phyloP scores from a whole-genome alignment of 2,888 invertebrate genomes.

The Phortica okadai region DNA sequence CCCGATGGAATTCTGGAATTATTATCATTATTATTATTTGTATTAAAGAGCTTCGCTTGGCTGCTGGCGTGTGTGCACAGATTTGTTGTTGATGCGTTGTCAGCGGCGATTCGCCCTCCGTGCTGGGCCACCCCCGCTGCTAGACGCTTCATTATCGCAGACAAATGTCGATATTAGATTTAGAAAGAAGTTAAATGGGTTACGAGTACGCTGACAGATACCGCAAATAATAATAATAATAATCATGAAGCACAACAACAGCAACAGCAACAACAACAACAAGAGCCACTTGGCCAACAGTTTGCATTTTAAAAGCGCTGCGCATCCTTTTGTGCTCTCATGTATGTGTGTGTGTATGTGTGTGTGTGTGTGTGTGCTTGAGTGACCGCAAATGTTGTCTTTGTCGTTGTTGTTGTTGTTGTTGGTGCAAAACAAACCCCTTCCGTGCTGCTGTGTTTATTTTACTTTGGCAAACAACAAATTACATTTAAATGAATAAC shows the following conservation, averaged over 20 bases:
- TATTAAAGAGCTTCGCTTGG: constrained; percentile 7
- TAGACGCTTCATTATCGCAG: constrained; percentile 36
- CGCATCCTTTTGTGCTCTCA: background rate
- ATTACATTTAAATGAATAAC: constrained; percentile 62
- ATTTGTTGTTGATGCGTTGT: constrained; percentile 1
- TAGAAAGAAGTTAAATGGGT: constrained; percentile 62
- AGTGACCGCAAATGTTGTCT: constrained; percentile 1
- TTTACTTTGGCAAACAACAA: constrained; percentile 41
- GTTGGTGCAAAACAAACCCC: constrained; percentile 3
- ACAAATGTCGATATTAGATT: constrained; percentile 66
- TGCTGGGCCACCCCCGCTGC: constrained; percentile 6
- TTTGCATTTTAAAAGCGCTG: constrained; percentile 28
- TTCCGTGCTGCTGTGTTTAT: background rate
- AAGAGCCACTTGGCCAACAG: constrained; percentile 37
- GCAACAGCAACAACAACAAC: background rate
- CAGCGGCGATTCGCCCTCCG: background rate
- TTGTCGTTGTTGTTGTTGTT: constrained; percentile 10
- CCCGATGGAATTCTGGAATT: constrained; percentile 26
- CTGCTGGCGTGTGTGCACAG: background rate
- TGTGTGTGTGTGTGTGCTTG: background rate
- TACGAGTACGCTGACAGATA: constrained; percentile 35
- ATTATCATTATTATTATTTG: constrained; percentile 6
- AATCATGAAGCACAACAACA: background rate
- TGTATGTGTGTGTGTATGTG: background rate
- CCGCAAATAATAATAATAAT: background rate